Evolutionary conservation across 1,140 invertebrate genomes (phyloP), one percentile per base, ranked within the genome.

Genomic region (Plodia interpunctella): DNA sequence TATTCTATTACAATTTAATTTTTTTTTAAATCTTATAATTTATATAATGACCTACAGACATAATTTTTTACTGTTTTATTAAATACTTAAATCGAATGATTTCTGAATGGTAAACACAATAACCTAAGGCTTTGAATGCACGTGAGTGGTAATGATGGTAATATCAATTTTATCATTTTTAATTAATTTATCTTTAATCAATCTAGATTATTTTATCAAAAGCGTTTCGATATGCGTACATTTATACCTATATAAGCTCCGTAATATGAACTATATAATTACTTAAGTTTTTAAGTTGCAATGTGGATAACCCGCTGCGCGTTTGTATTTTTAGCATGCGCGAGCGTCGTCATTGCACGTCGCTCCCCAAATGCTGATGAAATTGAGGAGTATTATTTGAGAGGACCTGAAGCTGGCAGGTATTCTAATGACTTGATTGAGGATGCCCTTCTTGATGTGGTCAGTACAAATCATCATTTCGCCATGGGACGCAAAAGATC

Each of bases 381-480:
- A 4, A 25, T 53, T n/a, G 51, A 53, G 21, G 51, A 53, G 20
- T 53, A 53, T 25, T 53, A 21, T 25, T 20, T 25, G 2, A 53
- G n/a, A 53, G 51, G 20, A 20, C 51, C 51, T n/a, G 51, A 53
- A 25, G 19, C 20, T 25, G 51, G 51, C 10, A 20, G 51, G 6
- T 53, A 53, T n/a, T 53, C 51, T n/a, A 28, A 53, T n/a, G 21
- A 53, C 13, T n/a, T 53, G 19, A 20, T 53, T 20, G 20, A 53
- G n/a, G 51, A 53, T 53, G 51, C 51, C 19, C 13, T 53, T 20
- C 20, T 53, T 21, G 51, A 53, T 53, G 51, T 53, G 51, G 51
- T 53, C 13, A 51, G 49, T 51, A 44, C 2, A 44, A 44, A 44
- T 4, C 15, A 15, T 44, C 2, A 44, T 44, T 44, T 44, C 10